phyloP scores from a whole-genome alignment of 2,113 vertebrate species.

The Redunca redunca region DNA sequence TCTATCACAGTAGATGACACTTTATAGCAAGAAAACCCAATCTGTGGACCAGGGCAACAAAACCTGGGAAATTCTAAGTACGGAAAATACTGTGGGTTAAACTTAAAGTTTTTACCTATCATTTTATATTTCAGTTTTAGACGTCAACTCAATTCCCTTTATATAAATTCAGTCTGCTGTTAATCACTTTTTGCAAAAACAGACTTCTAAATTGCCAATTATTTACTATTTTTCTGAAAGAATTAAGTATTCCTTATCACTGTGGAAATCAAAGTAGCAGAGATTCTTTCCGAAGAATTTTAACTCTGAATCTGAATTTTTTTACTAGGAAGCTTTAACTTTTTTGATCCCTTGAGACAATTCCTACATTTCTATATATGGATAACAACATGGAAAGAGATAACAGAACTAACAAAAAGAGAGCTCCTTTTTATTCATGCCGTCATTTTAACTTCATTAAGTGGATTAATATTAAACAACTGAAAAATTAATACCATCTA shows the following conservation, averaged over 20 bases:
- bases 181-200: not conserved
- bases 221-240: not conserved
- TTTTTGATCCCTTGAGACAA: not conserved
- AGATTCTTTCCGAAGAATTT: conserved; percentile 21
- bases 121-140: not conserved
- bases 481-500: not conserved
- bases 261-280: not conserved
- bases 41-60: not conserved
- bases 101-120: not conserved
- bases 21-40: not conserved
- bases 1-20: not conserved
- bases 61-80: not conserved
- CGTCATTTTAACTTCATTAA: not conserved
- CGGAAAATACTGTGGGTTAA: not conserved
- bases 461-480: not conserved
- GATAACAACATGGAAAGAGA: not conserved
- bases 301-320: not conserved
- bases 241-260: not conserved
- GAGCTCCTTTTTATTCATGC: not conserved
- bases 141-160: not conserved
- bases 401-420: not conserved
- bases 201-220: not conserved
- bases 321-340: not conserved
- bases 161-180: not conserved
- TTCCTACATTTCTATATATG: not conserved